These are phyloP conservation scores for Ambastaia sidthimunki DNA, from an alignment of 2,797 vertebrate species.

Conservation along the genomic window DNA sequence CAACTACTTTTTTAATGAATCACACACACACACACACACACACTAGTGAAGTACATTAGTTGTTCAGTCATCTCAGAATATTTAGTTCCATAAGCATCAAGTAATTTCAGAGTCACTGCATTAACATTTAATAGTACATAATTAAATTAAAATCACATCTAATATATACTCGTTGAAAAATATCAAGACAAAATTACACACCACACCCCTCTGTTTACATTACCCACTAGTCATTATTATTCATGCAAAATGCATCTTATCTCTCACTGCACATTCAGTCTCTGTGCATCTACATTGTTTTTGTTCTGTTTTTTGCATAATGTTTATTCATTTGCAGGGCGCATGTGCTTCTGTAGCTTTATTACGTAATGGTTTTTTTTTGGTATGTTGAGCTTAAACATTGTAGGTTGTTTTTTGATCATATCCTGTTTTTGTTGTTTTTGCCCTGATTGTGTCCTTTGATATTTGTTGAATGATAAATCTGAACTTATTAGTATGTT, in stretches of 20 bases:
- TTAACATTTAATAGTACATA: constrained; percentile 43
- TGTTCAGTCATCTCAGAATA: constrained; percentile 32
- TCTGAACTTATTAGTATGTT: too few species aligned
- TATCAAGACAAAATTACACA: constrained; percentile 60
- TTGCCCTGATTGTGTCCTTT: too few species aligned
- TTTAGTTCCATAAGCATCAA: constrained; percentile 22
- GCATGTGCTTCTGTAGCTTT: not conserved
- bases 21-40: too few species aligned
- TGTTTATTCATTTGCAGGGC: not conserved
- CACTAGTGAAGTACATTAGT: constrained; percentile 6
- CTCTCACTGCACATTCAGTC: constrained; percentile 27
- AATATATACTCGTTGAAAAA: constrained; percentile 39
- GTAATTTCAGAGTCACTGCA: constrained; percentile 26
- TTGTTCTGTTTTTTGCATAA: constrained; percentile 13
- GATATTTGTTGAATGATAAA: too few species aligned
- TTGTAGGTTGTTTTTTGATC: not conserved
- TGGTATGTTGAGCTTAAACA: not conserved
- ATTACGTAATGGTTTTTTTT: too few species aligned
- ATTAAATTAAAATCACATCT: constrained; percentile 46
- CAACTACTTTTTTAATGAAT: not conserved
- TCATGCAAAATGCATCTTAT: constrained; percentile 34
- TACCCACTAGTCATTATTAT: constrained; percentile 30
- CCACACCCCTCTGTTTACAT: constrained; percentile 58
- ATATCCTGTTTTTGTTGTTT: not conserved
- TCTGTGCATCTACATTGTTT: constrained; percentile 18